Evolutionary conservation across 1,140 invertebrate genomes (phyloP).

Genomic region (Temnothorax nylanderi): DNA sequence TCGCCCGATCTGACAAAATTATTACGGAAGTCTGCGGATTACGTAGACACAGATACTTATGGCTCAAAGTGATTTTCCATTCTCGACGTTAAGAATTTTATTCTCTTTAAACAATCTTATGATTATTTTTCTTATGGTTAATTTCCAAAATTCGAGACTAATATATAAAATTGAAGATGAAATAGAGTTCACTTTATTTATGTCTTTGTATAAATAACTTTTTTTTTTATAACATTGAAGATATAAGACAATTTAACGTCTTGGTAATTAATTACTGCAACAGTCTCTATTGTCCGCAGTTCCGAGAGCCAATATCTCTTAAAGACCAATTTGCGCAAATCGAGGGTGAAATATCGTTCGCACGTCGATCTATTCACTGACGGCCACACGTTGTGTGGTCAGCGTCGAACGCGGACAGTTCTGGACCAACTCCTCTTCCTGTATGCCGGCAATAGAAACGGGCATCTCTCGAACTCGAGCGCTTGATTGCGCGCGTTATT

Average conservation of each 20-base stretch:
- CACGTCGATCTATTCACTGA: conserved; percentile 45
- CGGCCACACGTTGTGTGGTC: conserved; percentile 46
- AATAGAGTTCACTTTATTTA: neutral
- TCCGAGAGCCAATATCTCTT: conserved; percentile 29
- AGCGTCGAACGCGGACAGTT: conserved; percentile 46
- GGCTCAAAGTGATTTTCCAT: neutral
- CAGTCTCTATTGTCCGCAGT: conserved; percentile 8
- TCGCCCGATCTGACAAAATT: conserved; percentile 41
- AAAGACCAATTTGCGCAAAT: conserved; percentile 51
- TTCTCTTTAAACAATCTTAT: neutral
- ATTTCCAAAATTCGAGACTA: neutral
- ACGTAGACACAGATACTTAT: neutral
- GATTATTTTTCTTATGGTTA: neutral
- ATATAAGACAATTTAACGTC: neutral
- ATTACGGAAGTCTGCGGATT: conserved; percentile 53
- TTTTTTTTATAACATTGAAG: neutral
- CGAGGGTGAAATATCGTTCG: conserved; percentile 51
- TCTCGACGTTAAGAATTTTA: neutral
- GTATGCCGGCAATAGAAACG: conserved; percentile 50
- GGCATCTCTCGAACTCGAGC: conserved; percentile 60
- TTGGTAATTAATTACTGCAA: conserved; percentile 29
- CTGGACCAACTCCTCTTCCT: conserved; percentile 57
- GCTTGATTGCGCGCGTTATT: conserved; percentile 77
- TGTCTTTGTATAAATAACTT: neutral
- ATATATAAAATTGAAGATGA: neutral